A percentile compares a stretch with the other conserved stretches of the same genome.
These are phyloP conservation scores for Smithornis capensis DNA, from an alignment of 2,113 vertebrate genomes.

Conservation along the genomic window DNA sequence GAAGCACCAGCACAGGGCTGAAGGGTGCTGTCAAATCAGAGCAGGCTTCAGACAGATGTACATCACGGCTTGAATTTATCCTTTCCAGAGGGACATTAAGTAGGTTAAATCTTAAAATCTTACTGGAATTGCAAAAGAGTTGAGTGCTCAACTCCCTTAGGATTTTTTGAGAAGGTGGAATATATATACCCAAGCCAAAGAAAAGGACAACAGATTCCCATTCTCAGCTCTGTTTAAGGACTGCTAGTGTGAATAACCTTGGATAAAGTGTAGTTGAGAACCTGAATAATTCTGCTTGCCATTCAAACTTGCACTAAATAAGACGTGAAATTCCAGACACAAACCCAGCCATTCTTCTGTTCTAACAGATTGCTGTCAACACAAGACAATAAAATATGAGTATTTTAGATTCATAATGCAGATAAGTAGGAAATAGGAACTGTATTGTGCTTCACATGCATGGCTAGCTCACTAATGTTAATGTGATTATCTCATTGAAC, in stretches of 20 bases:
- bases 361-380: slow-evolving; percentile 29
- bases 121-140: neutral
- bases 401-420: slow-evolving; percentile 21
- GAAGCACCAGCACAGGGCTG: neutral
- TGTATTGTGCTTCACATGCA: neutral
- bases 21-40: neutral
- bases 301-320: neutral
- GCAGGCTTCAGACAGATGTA: neutral
- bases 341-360: slow-evolving; percentile 7
- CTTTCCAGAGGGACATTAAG: neutral
- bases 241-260: neutral
- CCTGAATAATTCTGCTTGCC: neutral
- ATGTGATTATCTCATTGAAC: slow-evolving; percentile 35
- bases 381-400: slow-evolving; percentile 27
- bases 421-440: slow-evolving; percentile 13
- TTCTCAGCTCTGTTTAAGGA: neutral
- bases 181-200: neutral
- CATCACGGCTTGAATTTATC: neutral
- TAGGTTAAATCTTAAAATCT: neutral
- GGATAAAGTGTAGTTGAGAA: neutral
- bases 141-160: neutral
- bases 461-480: slow-evolving; percentile 4
- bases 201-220: neutral
- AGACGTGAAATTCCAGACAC: neutral
- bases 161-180: neutral